These are phyloP conservation scores for Centropyge bicolor DNA, from an alignment of 2,797 vertebrate genomes.

Conservation along the genomic window DNA sequence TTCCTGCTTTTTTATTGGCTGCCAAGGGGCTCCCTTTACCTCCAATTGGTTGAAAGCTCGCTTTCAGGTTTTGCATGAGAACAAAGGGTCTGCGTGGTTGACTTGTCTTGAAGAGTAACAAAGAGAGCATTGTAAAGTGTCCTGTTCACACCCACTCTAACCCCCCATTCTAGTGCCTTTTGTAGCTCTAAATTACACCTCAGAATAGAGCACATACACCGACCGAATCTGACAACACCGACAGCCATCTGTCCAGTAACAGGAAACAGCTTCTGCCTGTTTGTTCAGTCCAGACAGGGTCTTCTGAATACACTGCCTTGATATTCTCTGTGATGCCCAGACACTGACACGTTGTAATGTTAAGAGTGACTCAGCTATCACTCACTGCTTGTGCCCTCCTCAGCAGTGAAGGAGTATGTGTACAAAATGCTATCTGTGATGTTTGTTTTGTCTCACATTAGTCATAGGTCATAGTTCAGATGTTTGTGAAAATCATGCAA, in stretches of 20 bases:
- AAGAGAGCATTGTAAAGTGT: slow-evolving; percentile 67
- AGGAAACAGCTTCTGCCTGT: slow-evolving; percentile 68
- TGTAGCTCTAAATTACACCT: slow-evolving; percentile 66
- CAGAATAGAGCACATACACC: slow-evolving; percentile 43
- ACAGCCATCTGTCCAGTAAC: slow-evolving; percentile 63
- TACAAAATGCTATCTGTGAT: slow-evolving; percentile 22
- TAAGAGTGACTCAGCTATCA: slow-evolving; percentile 51
- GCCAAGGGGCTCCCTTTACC: slow-evolving; percentile 47
- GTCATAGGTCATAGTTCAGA: slow-evolving; percentile 48
- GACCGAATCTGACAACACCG: slow-evolving; percentile 36
- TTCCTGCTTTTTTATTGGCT: slow-evolving; percentile 77
- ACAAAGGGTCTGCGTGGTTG: slow-evolving; percentile 73
- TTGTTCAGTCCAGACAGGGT: slow-evolving; percentile 45
- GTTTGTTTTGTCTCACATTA: slow-evolving; percentile 46
- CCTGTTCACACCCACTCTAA: slow-evolving; percentile 45
- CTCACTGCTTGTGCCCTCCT: slow-evolving; percentile 25
- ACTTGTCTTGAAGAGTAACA: slow-evolving; percentile 63
- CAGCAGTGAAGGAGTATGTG: slow-evolving; percentile 13
- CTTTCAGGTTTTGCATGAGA: slow-evolving; percentile 64
- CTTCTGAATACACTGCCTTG: slow-evolving; percentile 33
- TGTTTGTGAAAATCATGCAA: slow-evolving; percentile 25
- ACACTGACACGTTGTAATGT: slow-evolving; percentile 50
- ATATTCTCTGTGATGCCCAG: slow-evolving; percentile 46
- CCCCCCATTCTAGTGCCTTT: slow-evolving; percentile 34
- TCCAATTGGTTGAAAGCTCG: slow-evolving; percentile 68